Evolutionary conservation across 2,113 vertebrate genomes (phyloP), one percentile per base, ranked within the genome.

Genomic region (Prietella phreatophila): DNA sequence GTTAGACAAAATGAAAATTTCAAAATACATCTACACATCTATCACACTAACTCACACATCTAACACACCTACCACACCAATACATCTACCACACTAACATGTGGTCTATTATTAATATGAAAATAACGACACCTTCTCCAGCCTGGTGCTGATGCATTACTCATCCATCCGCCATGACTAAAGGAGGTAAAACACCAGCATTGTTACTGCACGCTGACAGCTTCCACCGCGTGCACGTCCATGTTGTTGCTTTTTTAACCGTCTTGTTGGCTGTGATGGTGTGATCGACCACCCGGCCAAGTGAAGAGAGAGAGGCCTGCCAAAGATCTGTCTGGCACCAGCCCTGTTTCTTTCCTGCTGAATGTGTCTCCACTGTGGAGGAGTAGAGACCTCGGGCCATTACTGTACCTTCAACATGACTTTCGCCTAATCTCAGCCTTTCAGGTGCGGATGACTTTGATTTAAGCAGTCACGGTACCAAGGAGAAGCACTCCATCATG

Each of bases 251-350:
- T 92, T 91, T 92, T 92, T 92, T 93, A 93, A 93, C 92, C 88
- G 88, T 91, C 91, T 93, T 93, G 90, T 92, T 94, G 94, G 92
- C 92, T 91, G 90, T 42, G 85, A 87, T 87, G 80, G 86, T 88
- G 83, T 63, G 17, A 86, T 89, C 76, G 87, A 90, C 89, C 85
- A 61, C 84, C 84, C 87, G 91, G 94, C 93, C 94, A 94, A 94
- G 92, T 89, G 89, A 91, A 92, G 92, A 86, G 90, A 93, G 76
- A 90, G 88, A 90, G 88, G 88, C 89, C 89, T 95, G 94, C 94
- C 94, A 95, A 93, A 93, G 90, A 94, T 93, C 91, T 92, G 92
- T 94, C 94, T 95, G 94, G 93, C 93, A 93, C 83, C 83, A 89
- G 90, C 90, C 89, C 86, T 61, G 84, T 75, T 83, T 89, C 92